Conservation (phyloP, 2,113 vertebrate species). For the Pterocles orientalis region DNA sequence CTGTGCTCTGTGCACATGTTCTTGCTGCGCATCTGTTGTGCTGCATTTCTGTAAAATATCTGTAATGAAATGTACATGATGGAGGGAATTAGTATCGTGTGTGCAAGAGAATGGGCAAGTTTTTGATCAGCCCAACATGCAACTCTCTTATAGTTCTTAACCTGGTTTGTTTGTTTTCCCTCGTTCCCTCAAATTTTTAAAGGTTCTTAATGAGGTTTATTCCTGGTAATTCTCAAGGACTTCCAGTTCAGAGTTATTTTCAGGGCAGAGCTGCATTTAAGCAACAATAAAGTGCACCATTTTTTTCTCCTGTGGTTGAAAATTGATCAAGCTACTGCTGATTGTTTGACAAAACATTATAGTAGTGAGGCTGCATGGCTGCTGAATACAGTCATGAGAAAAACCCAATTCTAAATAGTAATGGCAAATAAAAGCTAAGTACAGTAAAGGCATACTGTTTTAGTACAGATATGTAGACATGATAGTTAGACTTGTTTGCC, state of each 20-base stretch:
- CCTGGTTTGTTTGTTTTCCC: neutral
- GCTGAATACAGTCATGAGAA: neutral
- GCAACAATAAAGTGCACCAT: neutral
- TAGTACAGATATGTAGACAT: neutral
- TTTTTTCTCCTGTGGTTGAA: neutral
- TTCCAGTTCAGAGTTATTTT: neutral
- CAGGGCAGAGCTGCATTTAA: neutral
- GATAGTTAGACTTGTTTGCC: neutral
- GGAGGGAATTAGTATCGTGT: neutral
- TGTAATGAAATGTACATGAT: neutral
- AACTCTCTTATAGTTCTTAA: neutral
- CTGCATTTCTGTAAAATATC: neutral
- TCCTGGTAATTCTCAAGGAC: neutral
- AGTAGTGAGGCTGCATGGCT: neutral
- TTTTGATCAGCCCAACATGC: neutral
- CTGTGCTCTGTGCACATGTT: neutral
- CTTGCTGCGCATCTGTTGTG: neutral
- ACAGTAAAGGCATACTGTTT: neutral
- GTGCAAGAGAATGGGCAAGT: neutral
- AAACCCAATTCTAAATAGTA: neutral
- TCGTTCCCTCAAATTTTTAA: neutral
- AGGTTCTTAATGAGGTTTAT: neutral
- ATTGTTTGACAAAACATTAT: neutral
- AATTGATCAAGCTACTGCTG: neutral
- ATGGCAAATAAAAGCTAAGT: neutral